phyloP scores from a whole-genome alignment of 2,113 vertebrate genomes.

The Microtus richardsoni region DNA sequence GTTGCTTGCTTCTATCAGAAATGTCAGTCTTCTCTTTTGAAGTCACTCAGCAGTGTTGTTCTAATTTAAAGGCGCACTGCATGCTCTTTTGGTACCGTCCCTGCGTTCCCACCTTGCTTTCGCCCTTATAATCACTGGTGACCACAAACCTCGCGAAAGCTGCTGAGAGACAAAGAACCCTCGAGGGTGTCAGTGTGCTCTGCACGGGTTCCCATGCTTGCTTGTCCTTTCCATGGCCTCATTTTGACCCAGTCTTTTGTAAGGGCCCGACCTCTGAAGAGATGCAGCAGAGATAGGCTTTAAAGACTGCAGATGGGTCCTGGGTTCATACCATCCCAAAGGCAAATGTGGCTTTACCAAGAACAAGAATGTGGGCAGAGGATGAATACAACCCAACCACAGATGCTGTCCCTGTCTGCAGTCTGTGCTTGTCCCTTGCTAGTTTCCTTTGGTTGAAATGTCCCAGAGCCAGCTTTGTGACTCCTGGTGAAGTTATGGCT shows the following conservation, averaged over 20 bases:
- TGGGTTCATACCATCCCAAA: not conserved
- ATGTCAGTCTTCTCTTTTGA: conserved; percentile 47
- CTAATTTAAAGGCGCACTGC: not conserved
- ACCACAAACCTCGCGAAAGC: not conserved
- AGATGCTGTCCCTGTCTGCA: not conserved
- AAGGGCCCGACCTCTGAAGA: not conserved
- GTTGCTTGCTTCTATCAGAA: not conserved
- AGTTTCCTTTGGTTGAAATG: not conserved
- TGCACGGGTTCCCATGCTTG: fast-evolving
- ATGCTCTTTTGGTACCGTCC: not conserved
- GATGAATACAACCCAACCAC: not conserved
- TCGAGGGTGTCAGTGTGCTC: fast-evolving
- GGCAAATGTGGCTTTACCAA: not conserved
- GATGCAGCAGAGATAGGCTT: not conserved
- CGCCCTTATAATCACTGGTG: not conserved
- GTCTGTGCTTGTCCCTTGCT: not conserved
- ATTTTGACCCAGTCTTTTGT: not conserved
- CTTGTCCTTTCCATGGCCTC: not conserved
- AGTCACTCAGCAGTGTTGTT: not conserved
- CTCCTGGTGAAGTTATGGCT: not conserved
- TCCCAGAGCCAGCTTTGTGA: not conserved
- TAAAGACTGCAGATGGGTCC: not conserved
- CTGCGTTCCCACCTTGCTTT: not conserved
- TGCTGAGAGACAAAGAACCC: not conserved
- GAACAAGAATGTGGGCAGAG: not conserved